These are phyloP conservation scores for Acronicta aceris DNA, from an alignment of 2,888 invertebrate species.

Conservation along the genomic window DNA sequence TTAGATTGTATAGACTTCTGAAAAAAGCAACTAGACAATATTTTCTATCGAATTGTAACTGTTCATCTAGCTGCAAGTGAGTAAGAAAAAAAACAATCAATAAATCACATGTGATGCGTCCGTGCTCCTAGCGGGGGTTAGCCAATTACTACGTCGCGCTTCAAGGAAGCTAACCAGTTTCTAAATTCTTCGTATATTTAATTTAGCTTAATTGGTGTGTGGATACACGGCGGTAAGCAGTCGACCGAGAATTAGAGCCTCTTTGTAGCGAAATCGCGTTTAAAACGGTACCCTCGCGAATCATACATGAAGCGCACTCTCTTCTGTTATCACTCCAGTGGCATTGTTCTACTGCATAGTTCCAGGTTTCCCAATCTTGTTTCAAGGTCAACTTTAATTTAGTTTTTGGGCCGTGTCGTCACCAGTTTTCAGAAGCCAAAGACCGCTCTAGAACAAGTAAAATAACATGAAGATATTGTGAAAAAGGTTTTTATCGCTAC, in stretches of 20 bases:
- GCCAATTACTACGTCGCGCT: conserved; percentile 88
- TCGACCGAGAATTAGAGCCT: conserved; percentile 85
- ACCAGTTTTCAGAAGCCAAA: conserved; percentile 20
- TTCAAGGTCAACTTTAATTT: conserved; percentile 45
- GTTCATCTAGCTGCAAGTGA: conserved; percentile 61
- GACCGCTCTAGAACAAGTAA: neutral
- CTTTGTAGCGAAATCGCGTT: conserved; percentile 83
- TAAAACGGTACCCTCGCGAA: conserved; percentile 79
- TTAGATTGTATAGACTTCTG: conserved; percentile 26
- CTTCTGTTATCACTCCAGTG: conserved; percentile 64
- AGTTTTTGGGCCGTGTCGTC: conserved; percentile 30
- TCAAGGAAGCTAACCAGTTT: conserved; percentile 88
- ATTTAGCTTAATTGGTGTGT: conserved; percentile 88
- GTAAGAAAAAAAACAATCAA: conserved; percentile 72
- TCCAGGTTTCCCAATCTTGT: conserved; percentile 25
- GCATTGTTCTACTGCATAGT: conserved; percentile 57
- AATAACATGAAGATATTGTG: conserved; percentile 40
- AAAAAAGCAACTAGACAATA: conserved; percentile 54
- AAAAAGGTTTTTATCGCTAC: conserved; percentile 37
- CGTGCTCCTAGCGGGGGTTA: conserved; percentile 82
- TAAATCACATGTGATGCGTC: conserved; percentile 83
- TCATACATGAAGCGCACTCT: conserved; percentile 62
- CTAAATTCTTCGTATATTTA: conserved; percentile 89
- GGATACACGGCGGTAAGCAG: conserved; percentile 82
- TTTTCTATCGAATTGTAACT: conserved; percentile 68